Percentiles rank a stretch among this genome's conserved stretches.
phyloP scores from a whole-genome alignment of 2,888 invertebrate species.

The Monopis laevigella region DNA sequence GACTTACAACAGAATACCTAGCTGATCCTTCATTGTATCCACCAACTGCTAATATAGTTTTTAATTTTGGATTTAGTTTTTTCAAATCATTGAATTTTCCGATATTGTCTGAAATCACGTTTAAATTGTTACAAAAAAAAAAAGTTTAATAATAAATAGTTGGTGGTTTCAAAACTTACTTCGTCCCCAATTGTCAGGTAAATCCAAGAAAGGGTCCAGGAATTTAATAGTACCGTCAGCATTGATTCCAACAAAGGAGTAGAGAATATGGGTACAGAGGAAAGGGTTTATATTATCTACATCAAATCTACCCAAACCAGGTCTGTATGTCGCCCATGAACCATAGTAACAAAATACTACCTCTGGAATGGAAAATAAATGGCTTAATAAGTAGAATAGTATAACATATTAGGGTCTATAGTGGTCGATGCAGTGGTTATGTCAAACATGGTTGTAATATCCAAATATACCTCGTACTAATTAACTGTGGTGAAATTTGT shows the following conservation, averaged over 20 bases:
- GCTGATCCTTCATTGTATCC: conserved; percentile 74
- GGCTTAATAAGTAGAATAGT: too few relatives aligned
- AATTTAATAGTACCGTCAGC: conserved; percentile 56
- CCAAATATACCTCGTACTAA: too few relatives aligned
- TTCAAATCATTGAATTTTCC: conserved; percentile 64
- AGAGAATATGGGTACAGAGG: conserved; percentile 80
- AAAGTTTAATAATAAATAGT: background rate
- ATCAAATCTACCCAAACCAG: conserved; percentile 70
- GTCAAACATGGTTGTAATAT: too few relatives aligned
- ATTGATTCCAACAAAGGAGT: conserved; percentile 75
- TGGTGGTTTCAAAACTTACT: conserved; percentile 29
- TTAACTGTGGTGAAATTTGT: too few relatives aligned
- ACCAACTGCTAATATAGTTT: conserved; percentile 73
- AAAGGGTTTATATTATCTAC: conserved; percentile 72
- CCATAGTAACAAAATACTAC: conserved; percentile 79
- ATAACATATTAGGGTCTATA: too few relatives aligned
- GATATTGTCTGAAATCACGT: conserved; percentile 50
- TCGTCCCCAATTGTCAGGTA: conserved; percentile 68
- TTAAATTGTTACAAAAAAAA: too few relatives aligned
- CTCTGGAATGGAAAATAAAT: conserved; percentile 50
- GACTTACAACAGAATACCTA: conserved; percentile 64
- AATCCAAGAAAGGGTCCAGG: conserved; percentile 71
- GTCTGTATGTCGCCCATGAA: conserved; percentile 78
- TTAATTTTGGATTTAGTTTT: conserved; percentile 51
- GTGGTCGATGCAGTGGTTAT: too few relatives aligned